Base-by-base conservation (phyloP, 2,888 invertebrate species). In the Pilophorus perplexus region DNA sequence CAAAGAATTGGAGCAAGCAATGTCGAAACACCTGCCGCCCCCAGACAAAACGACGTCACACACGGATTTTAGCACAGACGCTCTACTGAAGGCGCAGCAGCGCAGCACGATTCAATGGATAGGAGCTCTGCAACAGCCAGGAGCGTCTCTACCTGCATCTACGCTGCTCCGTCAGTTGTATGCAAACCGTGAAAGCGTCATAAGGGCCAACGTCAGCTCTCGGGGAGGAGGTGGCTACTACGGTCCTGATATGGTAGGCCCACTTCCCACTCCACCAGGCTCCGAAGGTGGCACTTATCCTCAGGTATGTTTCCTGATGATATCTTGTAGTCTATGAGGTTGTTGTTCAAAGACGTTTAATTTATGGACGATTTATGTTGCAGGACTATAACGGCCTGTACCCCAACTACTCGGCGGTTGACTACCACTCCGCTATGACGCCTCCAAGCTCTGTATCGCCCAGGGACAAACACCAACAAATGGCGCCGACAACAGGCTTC, bases 391-490 rank as follows among this genome's bases (percentile, higher is more conserved):
- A 78, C 16, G 76, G 77, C 3, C 77, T 79, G 25, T 64, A 71
- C 22, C 55, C 54, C 66, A 79, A 81, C 50, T 86, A 86, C 73
- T 84, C 86, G 40, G 62, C 62, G 14, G 80, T 82, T n/a, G 91
- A 91, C 74, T 92, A 92, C 74, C 94, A 94, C 77, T 89, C 92
- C 40, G 92, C 93, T 52, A 95, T 96, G 91, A 95, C 95, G 3
- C 95, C 95, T 60, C 96, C 96, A 59, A 93, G 93, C n/a, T 95
- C 95, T 2, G 95, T 95, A 1, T 95, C 95, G 3, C 95, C 96
- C 0, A 83, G 94, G 69, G 95, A 95, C 75, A 92, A 86, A 73
- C 85, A 80, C 77, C 83, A 82, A 76, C 89, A 84, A 73, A 50
- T 60, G 42, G 44, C 55, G 12, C 60, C 42, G 14, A 48, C 37